Evolutionary conservation across 2,797 vertebrate genomes (phyloP), one percentile per base, ranked within the genome.

Genomic region (Serranus cabrilla): DNA sequence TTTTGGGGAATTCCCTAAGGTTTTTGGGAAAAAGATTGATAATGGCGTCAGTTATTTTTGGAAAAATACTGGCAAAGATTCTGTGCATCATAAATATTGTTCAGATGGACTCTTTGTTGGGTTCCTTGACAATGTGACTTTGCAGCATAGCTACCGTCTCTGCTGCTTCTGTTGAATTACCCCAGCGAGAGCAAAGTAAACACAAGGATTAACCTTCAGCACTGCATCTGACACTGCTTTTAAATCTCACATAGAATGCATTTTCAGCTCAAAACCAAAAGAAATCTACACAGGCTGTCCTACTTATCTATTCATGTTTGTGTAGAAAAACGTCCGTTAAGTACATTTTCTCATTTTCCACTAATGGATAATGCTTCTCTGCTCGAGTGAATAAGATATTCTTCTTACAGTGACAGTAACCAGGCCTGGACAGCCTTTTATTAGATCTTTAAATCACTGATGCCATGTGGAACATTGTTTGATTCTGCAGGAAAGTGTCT

Each of bases 341-440:
- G 40, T 31, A 25, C 1, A 2, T 45, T 67, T 72, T 55, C 23
- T 42, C 12, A 43, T 55, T 76, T 67, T 49, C 11, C 63, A 9
- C 2, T 31, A 55, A 40, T 23, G 14, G 57, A 34, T 12, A 40
- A 42, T 47, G 39, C 50, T 11, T 52, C 23, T 8, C 4, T 8
- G 52, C 13, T n/a, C 4, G 3, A 68, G 50, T 49, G 62, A 59
- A 47, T 27, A 69, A 49, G n/a, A 63, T 52, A 17, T 73, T 39
- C 20, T 72, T 1, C 40, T 74, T 8, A 11, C n/a, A 49, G 71
- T 64, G 68, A 85, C 52, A 64, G 34, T 60, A 67, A 71, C 68
- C 89, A 87, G 86, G 57, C 55, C 60, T 69, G 9, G 13, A 1
- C 57, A 40, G 50, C 42, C 17, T 78, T 88, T 88, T 77, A 90